Conservation (phyloP, 1,140 invertebrate species). For the Kradibia gibbosae region DNA sequence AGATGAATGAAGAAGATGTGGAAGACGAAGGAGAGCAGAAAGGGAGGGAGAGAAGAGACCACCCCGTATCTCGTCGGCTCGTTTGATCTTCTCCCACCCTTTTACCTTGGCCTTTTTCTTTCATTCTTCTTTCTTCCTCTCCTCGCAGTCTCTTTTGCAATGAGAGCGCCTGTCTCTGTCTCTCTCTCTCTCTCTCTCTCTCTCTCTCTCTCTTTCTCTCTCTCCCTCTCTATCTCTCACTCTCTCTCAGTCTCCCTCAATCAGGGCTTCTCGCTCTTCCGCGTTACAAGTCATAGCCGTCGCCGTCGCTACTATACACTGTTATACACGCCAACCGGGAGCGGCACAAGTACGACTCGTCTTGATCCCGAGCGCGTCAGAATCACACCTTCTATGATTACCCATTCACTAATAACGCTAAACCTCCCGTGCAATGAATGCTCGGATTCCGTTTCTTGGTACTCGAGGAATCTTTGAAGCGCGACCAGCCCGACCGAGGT, state of each 20-base stretch:
- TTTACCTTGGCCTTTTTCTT: slow-evolving; percentile 50
- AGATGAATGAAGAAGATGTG: slow-evolving; percentile 54
- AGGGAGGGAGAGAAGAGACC: slow-evolving; percentile 67
- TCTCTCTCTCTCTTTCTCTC: slow-evolving; percentile 17
- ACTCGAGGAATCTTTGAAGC: slow-evolving; percentile 31
- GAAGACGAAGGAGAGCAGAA: slow-evolving; percentile 48
- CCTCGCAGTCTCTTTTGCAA: slow-evolving; percentile 41
- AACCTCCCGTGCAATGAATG: slow-evolving; percentile 51
- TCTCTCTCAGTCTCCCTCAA: no score
- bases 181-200: slow-evolving; percentile 20
- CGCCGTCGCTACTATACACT: slow-evolving; percentile 19
- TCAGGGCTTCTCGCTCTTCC: background rate
- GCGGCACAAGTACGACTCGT: slow-evolving; percentile 41
- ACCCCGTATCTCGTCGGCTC: slow-evolving; percentile 73
- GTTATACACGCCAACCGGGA: slow-evolving; percentile 54
- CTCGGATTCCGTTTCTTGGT: slow-evolving; percentile 29
- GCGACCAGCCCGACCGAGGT: slow-evolving; percentile 20
- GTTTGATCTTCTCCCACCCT: slow-evolving; percentile 72
- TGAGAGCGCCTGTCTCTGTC: background rate
- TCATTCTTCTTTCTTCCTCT: slow-evolving; percentile 32
- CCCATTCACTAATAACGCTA: slow-evolving; percentile 65
- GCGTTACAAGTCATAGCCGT: slow-evolving; percentile 50
- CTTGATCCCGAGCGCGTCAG: slow-evolving; percentile 62
- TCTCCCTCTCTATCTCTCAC: slow-evolving; percentile 46
- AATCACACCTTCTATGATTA: slow-evolving; percentile 71